Evolutionary conservation across 2,113 vertebrate species (phyloP), one percentile per base, ranked within the genome.

Genomic region (Carollia perspicillata): DNA sequence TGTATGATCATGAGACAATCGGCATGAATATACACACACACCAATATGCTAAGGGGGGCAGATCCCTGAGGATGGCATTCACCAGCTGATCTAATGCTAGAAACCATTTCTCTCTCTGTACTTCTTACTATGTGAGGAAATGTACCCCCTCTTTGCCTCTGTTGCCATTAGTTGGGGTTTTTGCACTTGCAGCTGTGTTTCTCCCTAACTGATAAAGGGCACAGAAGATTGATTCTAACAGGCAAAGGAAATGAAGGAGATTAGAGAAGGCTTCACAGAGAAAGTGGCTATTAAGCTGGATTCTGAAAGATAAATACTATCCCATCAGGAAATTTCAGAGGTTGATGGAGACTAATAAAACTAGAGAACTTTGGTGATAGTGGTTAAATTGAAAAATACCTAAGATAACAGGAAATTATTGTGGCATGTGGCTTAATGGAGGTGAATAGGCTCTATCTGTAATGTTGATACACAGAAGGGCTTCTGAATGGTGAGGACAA

Each of bases 351-450:
- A 87, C 55, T 30, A 85, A 97, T 83, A 89, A 51, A 97, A 72
- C 18, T 3, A 40, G 49, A 81, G 66, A 92, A 88, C 13, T 68
- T 68, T 33, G 75, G 63, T 7, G 26, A 79, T 2, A 30, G 68
- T 40, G n/a, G 66, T 66, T 94, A 85, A 90, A 92, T 42, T 78
- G 13, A 28, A 95, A 84, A 96, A 47, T 60, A 83, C 26, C 65
- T 35, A 95, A 77, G 22, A 17, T 78, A 94, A 95, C 33, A 95
- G 75, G 87, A 96, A 84, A 90, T 92, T 33, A 63, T 35, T 10
- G 6, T 22, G 55, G 88, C 63, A 37, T 33, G 13, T 81, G 90
- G 53, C 68, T 94, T 96, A 89, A 92, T 83, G 49, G 65, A 77
- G 81, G 49, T 86, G 69, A 97, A 93, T 78, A 84, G 68, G 68